These are phyloP conservation scores for Sus cebifrons DNA, from an alignment of 2,797 vertebrate genomes.

Conservation along the genomic window DNA sequence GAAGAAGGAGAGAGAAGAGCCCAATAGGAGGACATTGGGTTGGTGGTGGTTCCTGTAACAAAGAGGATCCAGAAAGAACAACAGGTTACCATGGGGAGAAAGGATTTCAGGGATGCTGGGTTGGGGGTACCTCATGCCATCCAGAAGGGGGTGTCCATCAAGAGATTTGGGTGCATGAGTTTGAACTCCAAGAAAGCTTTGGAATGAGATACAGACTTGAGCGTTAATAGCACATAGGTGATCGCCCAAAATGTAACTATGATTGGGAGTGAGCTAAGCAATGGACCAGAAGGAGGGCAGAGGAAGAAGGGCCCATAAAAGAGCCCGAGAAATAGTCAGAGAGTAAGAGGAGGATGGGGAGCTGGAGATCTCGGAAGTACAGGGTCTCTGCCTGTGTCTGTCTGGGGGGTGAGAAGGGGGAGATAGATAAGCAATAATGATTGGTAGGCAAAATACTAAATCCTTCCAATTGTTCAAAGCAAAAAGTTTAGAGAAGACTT, in stretches of 20 bases:
- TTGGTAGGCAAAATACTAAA: background rate
- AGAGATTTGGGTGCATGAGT: background rate
- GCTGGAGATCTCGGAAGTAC: background rate
- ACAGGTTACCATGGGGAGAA: background rate
- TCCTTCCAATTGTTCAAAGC: background rate
- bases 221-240: background rate
- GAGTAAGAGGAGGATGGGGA: background rate
- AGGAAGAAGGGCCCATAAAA: background rate
- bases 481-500: background rate
- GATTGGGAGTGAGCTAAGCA: background rate
- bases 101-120: background rate
- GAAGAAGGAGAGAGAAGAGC: background rate
- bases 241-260: background rate
- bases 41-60: background rate
- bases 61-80: background rate
- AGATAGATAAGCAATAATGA: background rate
- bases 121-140: background rate
- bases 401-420: background rate
- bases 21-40: background rate
- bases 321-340: background rate
- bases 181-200: background rate
- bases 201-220: background rate
- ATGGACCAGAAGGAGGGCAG: background rate
- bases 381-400: background rate
- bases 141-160: background rate